Evolutionary conservation across 2,888 invertebrate genomes (phyloP), one percentile per base, ranked within the genome.

Genomic region (Agrotis ipsilon): DNA sequence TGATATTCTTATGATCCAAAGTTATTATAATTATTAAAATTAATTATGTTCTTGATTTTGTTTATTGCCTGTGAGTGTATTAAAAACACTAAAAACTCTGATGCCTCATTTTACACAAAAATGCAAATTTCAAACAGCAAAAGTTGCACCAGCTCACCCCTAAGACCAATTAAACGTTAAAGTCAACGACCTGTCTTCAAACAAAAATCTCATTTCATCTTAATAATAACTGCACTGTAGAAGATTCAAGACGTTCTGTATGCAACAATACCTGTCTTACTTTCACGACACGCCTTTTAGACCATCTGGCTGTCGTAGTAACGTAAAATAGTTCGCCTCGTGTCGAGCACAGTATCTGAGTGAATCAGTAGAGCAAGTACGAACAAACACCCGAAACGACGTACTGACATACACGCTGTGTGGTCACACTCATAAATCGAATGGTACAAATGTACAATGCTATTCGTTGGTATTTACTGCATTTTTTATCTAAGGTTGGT

Each of bases 261-360:
- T 60, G 55, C 59, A 70, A 80, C 82, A 80, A 81, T 78, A 66
- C 59, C 65, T 55, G 65, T 64, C 65, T 80, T 51, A 21, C 62
- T 59, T 58, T 48, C 57, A 21, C n/a, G 55, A 13, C 54, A 19
- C 57, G n/a, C 63, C 70, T 39, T 66, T 72, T 68, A 67, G 52
- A 63, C 64, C 54, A 70, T 64, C 57, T 66, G 57, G 63, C 43
- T 64, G 68, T 68, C 69, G 51, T 19, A 45, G 57, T 39, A 65
- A 14, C 27, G 49, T 58, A 60, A 68, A 64, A 64, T 59, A 60
- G 57, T 58, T 66, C 48, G 46, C 54, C n/a, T 39, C 2, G 39
- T 11, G 11, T 11, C 39, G 11, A 39, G 32, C 46, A 24, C 16
- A 43, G n/a, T 13, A 39, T 9, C 14, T 24, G 5, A 24, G 14